Base-by-base conservation (phyloP, 2,888 invertebrate genomes). In the Dolichomitus sp. region DNA sequence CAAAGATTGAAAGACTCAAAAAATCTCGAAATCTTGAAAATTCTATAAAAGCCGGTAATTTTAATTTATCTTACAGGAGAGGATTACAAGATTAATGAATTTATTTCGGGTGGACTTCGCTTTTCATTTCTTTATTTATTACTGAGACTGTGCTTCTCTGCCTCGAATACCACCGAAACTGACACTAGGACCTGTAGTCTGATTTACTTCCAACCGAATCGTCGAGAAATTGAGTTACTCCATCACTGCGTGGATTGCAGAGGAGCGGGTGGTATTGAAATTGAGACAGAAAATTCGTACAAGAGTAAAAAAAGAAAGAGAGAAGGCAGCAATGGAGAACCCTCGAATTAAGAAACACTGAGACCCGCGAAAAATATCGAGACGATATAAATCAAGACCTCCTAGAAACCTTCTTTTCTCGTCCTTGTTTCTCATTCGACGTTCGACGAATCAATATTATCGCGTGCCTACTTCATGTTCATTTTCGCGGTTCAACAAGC, bases 321-420 rank as follows among this genome's bases (percentile, higher is more conserved):
- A 19, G 65, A 76, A 37, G 42, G 54, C 45, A 4, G 52, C 48
- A 40, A 17, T 14, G 68, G 54, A 74, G 83, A 81, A 89, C 90
- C 90, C 90, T 90, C 92, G 91, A 93, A 93, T 93, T 92, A 93
- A 92, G 92, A 93, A 93, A 92, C 90, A 92, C 92, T 91, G 93
- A 93, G 92, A 90, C 84, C 86, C 90, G 92, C 92, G 92, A 89
- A 92, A 92, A 93, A 91, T 92, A 92, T 90, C 92, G 90, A 87
- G 87, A 87, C 91, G 91, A 91, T 92, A 92, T 91, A 92, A 93
- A 93, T 93, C 92, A 91, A 88, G 88, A 84, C 87, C 73, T 84
- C 83, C 88, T 68, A 80, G 85, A 88, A 87, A 88, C 87, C 89
- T 88, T 90, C 87, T 88, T 87, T 85, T 89, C 87, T 86, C 84